These are phyloP conservation scores for Prionailurus viverrinus DNA, from an alignment of 2,113 vertebrate genomes.

Conservation along the genomic window DNA sequence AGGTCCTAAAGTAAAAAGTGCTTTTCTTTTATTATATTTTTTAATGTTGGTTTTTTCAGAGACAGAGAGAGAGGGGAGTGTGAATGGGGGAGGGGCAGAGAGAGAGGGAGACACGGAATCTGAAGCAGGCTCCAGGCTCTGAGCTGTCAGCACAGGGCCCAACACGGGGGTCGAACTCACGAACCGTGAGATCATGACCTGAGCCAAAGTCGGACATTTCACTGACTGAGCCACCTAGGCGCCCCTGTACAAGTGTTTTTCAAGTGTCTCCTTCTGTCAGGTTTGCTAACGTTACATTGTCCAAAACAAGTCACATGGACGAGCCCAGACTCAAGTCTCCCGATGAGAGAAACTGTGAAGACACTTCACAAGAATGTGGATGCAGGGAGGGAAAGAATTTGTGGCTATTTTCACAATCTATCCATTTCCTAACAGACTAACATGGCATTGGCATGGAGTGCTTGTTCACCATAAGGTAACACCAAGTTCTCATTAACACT, in stretches of 20 bases:
- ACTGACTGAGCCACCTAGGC: too few species aligned
- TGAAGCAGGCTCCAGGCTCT: too few species aligned
- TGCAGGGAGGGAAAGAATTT: background rate
- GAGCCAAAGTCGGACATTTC: too few species aligned
- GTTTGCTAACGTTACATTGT: background rate
- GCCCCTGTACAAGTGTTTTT: background rate
- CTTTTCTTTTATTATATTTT: too few species aligned
- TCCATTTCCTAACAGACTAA: background rate
- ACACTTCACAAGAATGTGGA: background rate
- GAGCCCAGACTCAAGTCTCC: background rate
- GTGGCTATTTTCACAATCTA: background rate
- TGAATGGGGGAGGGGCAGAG: too few species aligned
- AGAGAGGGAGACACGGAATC: too few species aligned
- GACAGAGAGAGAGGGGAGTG: too few species aligned
- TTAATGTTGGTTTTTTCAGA: too few species aligned
- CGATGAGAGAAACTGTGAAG: background rate
- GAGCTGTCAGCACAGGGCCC: too few species aligned
- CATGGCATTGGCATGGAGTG: background rate
- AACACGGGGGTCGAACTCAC: too few species aligned
- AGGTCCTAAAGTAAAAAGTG: background rate
- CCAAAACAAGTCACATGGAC: background rate
- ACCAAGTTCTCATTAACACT: background rate
- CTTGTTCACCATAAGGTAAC: background rate
- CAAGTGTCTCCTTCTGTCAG: background rate
- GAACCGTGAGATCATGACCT: too few species aligned